Conservation (phyloP, 2,797 vertebrate species). For the Siniperca undulata region DNA sequence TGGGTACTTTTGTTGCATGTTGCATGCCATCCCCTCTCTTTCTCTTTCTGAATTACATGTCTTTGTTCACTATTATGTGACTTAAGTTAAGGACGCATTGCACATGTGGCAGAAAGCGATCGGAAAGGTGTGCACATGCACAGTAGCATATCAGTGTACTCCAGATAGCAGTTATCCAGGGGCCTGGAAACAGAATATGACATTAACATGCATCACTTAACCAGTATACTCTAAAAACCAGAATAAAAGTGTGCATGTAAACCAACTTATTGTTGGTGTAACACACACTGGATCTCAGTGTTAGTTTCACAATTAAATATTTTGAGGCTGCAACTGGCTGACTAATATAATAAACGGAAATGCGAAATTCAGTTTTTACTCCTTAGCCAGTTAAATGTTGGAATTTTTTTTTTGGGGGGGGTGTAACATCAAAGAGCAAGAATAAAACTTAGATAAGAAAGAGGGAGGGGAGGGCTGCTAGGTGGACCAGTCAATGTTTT, state of each 20-base stretch:
- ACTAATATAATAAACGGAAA: neutral
- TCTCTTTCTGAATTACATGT: neutral
- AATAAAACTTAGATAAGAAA: conserved; percentile 45
- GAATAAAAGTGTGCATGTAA: neutral
- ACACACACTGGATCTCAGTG: neutral
- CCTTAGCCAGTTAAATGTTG: conserved; percentile 13
- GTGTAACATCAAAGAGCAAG: conserved; percentile 22
- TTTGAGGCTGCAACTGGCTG: neutral
- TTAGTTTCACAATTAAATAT: neutral
- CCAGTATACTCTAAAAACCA: neutral
- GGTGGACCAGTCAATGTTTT: conserved; percentile 73
- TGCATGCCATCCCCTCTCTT: neutral
- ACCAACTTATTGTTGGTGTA: too few relatives aligned
- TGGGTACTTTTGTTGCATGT: neutral
- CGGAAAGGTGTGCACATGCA: neutral
- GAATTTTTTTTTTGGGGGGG: conserved; percentile 29
- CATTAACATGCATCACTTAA: neutral
- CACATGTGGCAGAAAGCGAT: neutral
- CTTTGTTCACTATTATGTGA: neutral
- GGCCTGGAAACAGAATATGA: neutral
- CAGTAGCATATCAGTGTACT: neutral
- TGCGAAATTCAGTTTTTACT: neutral
- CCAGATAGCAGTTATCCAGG: neutral
- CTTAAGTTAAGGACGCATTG: neutral
- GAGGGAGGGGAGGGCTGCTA: conserved; percentile 47